These are phyloP conservation scores for Chlorospingus flavigularis DNA, from an alignment of 2,797 vertebrate genomes.

Conservation along the genomic window DNA sequence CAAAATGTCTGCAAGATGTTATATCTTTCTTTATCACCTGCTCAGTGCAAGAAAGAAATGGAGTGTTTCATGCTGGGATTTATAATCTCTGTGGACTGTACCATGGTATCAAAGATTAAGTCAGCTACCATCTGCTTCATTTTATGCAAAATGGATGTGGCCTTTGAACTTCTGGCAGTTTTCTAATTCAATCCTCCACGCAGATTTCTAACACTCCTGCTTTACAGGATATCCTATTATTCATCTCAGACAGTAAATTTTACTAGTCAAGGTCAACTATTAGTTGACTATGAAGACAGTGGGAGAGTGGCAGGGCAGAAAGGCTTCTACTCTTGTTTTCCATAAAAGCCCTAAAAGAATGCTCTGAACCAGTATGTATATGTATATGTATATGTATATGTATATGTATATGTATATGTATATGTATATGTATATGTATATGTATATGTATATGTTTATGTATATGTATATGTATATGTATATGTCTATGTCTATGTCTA, in stretches of 20 bases:
- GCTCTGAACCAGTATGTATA: not conserved
- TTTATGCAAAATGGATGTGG: conserved; percentile 57
- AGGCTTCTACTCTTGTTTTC: not conserved
- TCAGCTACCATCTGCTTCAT: conserved; percentile 60
- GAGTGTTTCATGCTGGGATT: conserved; percentile 12
- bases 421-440: not conserved
- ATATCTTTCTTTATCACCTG: conserved; percentile 20
- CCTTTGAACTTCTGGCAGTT: conserved; percentile 49
- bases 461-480: no score
- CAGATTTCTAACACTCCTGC: conserved; percentile 10
- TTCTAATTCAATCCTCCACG: conserved; percentile 3
- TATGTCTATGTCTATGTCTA: no score
- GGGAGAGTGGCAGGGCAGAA: not conserved
- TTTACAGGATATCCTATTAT: conserved; percentile 10
- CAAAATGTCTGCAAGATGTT: not conserved
- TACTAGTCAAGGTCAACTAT: not conserved
- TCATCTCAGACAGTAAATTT: not conserved
- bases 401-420: no score
- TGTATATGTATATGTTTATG: no score
- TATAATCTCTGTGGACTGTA: conserved; percentile 25
- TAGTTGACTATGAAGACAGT: not conserved
- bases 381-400: no score
- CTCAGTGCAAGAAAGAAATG: not conserved
- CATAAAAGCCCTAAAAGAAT: not conserved
- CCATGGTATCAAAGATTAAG: conserved; percentile 35